Evolutionary conservation across 1,140 invertebrate genomes (phyloP), one percentile per base, ranked within the genome.

Genomic region (Whitmania pigra): DNA sequence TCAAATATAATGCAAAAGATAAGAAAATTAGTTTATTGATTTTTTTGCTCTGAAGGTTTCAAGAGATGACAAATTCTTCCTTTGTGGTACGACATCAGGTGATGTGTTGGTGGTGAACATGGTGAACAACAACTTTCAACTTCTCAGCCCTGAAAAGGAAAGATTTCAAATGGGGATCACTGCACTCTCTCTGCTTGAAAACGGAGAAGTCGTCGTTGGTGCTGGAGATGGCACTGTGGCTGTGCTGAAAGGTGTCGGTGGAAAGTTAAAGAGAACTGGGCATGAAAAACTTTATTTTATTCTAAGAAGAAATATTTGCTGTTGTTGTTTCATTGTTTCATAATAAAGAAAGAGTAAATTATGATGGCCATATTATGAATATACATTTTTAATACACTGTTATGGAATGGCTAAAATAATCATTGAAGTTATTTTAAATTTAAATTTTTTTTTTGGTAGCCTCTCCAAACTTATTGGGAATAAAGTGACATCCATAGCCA

Each of bases 21-120:
- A 63, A 63, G 7, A 1, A 31, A 63, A 63, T 20, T 63, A 63
- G 57, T 60, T 27, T 43, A 72, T 31, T 40, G 18, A 63, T 63
- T 27, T 15, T 60, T 7, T n/a, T 53, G 25, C 54, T 57, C 20
- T 25, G 15, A 49, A 84, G 81, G 75, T 83, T 36, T 86, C 87
- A 75, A 79, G 82, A 2, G 85, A 87, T 69, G 90, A 93, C 78
- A 84, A 87, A 53, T 87, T 85, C 72, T 87, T 88, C 31, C 92
- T 89, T 78, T 90, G 91, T 77, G 92, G 92, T 18, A 94, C 92
- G 25, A 87, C 88, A 77, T 91, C 89, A 22, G 89, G 88, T 3
- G 88, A 89, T 77, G 84, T 89, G 15, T 78, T 88, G 36, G 75
- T 74, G 53, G 76, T 83, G 36, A 85, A 83, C 72, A 79, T 81